A percentile compares a stretch with the other conserved stretches of the same genome.
These are phyloP conservation scores for Microcebus ravelobensis DNA, from an alignment of 2,113 vertebrate species.

Conservation along the genomic window DNA sequence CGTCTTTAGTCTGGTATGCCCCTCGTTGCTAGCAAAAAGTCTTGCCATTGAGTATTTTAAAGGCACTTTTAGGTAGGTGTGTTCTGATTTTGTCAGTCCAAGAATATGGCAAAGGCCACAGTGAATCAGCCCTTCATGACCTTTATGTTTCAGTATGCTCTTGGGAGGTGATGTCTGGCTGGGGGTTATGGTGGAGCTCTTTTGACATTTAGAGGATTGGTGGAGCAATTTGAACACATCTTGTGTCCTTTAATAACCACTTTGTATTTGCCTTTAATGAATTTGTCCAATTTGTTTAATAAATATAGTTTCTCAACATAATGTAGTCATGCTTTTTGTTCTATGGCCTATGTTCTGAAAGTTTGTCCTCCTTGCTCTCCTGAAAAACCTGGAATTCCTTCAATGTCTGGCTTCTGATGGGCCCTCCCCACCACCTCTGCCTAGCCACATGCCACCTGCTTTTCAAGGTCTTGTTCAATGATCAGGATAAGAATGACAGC, in stretches of 20 bases:
- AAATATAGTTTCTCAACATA: neutral
- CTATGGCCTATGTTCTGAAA: neutral
- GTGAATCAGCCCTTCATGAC: neutral
- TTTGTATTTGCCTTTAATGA: neutral
- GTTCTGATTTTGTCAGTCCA: neutral
- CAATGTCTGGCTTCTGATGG: neutral
- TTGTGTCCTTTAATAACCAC: neutral
- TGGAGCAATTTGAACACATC: neutral
- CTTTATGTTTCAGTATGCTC: neutral
- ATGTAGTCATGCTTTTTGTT: neutral
- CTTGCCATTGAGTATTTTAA: neutral
- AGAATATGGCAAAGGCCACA: neutral
- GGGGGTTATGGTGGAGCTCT: neutral
- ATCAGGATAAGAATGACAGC: neutral
- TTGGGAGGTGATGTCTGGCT: neutral
- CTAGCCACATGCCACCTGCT: neutral
- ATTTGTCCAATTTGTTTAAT: neutral
- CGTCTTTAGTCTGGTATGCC: neutral
- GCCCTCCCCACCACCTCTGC: neutral
- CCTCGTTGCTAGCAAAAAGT: neutral
- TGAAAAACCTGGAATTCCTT: neutral
- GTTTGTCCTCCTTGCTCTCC: neutral
- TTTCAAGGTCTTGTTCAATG: neutral
- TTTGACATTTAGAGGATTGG: neutral
- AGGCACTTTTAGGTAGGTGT: neutral